Conservation (phyloP, 37 sponge, comb jelly and placozoan species). For the Tethya wilhelma region DNA sequence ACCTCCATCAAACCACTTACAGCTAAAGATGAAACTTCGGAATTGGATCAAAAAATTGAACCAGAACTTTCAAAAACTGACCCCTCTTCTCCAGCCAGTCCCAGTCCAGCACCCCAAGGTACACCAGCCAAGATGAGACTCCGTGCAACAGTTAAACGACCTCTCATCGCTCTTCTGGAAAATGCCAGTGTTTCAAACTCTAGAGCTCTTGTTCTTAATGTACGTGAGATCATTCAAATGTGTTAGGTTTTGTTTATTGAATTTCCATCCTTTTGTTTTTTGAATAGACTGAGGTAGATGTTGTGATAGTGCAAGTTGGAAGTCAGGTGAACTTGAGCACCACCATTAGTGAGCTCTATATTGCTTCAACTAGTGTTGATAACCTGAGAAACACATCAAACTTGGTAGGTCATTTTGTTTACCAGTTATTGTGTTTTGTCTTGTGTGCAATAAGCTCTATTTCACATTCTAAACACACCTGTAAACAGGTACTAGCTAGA, state of each 20-base stretch:
- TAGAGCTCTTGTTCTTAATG: slow-evolving; percentile 40
- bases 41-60: not conserved
- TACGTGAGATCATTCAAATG: slow-evolving; percentile 1
- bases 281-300: not conserved
- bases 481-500: slow-evolving; percentile 28
- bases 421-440: not conserved
- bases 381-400: slow-evolving; percentile 17
- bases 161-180: slow-evolving; percentile 58
- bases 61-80: no score
- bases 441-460: not conserved
- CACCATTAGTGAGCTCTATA: not conserved
- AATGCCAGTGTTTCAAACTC: slow-evolving; percentile 18
- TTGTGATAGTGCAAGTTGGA: not conserved
- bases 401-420: not conserved
- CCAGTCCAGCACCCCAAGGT: not conserved
- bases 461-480: no score
- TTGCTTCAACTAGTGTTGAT: not conserved
- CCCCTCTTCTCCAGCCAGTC: no score
- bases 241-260: not conserved
- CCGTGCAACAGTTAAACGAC: not conserved
- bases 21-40: not conserved
- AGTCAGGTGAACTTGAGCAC: slow-evolving; percentile 2
- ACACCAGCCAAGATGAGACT: not conserved
- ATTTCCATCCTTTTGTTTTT: not conserved
- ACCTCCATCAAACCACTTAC: slow-evolving; percentile 33